Percentiles rank a stretch among this genome's conserved stretches.
phyloP scores from a whole-genome alignment of 2,113 vertebrate species.

The Ascaphus truei region DNA sequence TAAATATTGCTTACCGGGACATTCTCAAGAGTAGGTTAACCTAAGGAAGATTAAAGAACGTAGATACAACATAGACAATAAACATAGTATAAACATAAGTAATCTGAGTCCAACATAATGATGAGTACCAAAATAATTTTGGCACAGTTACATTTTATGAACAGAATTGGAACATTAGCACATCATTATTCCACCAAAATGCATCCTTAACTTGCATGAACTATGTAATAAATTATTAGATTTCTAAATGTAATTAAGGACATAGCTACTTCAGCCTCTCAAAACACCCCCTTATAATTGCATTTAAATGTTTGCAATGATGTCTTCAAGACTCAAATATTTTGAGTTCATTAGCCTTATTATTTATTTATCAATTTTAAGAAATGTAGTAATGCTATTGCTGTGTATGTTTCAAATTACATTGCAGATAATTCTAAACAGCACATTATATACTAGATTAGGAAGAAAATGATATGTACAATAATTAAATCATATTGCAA shows the following conservation, averaged over 20 bases:
- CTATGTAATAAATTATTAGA: neutral
- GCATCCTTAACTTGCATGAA: neutral
- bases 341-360: neutral
- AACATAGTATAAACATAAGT: too few species aligned
- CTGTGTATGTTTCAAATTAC: constrained; percentile 29
- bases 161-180: neutral
- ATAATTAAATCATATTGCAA: constrained; percentile 19
- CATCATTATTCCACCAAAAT: neutral
- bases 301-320: constrained; percentile 1
- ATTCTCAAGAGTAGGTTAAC: too few species aligned
- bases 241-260: neutral
- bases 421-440: constrained; percentile 30
- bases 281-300: constrained; percentile 9
- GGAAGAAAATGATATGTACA: constrained; percentile 6
- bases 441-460: constrained; percentile 33
- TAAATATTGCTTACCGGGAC: too few species aligned
- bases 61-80: too few species aligned
- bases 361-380: constrained; percentile 1
- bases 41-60: too few species aligned
- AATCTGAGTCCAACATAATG: too few species aligned
- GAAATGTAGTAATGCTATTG: neutral
- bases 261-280: neutral
- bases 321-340: constrained; percentile 2
- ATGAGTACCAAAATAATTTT: too few species aligned
- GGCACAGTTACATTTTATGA: too few species aligned